phyloP scores from a whole-genome alignment of 92 coral and sea anemone genomes.

The Porites evermanni region DNA sequence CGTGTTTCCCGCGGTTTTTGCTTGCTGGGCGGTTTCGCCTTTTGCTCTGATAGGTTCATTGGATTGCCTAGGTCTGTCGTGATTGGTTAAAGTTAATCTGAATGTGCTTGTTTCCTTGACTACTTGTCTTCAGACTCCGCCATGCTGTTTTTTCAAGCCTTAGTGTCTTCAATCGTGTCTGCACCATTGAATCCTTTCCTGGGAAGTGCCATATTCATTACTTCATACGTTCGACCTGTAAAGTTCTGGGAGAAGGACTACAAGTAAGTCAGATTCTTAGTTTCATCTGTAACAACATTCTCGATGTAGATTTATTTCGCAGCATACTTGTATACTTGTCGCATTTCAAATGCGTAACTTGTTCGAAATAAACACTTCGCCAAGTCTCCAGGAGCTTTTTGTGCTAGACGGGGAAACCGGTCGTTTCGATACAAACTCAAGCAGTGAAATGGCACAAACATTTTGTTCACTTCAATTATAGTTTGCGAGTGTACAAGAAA shows the following conservation, averaged over 20 bases:
- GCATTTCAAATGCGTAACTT: not conserved
- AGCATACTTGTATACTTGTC: not conserved
- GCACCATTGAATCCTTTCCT: constrained; percentile 97
- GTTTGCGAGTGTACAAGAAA: too few species aligned
- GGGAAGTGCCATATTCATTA: constrained; percentile 96
- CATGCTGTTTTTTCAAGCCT: constrained; percentile 97
- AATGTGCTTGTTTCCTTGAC: constrained; percentile 60
- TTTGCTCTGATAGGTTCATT: too few species aligned
- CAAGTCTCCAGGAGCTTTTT: too few species aligned
- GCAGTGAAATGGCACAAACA: too few species aligned
- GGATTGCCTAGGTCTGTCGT: not conserved
- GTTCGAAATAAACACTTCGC: too few species aligned
- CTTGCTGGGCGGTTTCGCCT: too few species aligned
- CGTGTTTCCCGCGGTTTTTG: too few species aligned
- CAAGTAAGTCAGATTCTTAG: constrained; percentile 68
- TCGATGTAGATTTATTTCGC: not conserved
- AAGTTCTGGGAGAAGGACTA: constrained; percentile 99
- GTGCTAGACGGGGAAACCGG: too few species aligned
- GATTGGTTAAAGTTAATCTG: too few species aligned
- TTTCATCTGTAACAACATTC: not conserved
- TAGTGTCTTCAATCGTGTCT: constrained; percentile 88
- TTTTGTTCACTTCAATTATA: too few species aligned
- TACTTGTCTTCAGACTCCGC: constrained; percentile 78
- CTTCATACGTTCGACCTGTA: constrained; percentile 98
- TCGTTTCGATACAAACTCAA: too few species aligned